These are phyloP conservation scores for Diceros bicornis DNA, from an alignment of 2,797 vertebrate species.

Conservation along the genomic window DNA sequence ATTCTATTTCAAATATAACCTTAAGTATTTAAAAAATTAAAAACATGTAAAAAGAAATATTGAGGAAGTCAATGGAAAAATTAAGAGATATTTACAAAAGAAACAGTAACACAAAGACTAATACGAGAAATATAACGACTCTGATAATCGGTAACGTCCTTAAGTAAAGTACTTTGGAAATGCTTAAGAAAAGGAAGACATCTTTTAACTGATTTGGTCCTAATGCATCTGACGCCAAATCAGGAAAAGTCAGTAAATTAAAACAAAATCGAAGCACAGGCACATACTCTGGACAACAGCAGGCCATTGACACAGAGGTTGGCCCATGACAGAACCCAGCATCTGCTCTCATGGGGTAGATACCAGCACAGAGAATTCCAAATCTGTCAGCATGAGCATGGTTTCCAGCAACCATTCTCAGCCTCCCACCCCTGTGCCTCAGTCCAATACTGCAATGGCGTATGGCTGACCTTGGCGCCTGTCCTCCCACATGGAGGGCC, in stretches of 20 bases:
- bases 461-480: background rate
- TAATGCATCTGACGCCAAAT: background rate
- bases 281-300: background rate
- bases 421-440: fast-evolving
- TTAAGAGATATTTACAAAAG: background rate
- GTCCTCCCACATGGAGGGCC: fast-evolving
- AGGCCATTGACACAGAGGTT: no score
- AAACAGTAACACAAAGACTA: background rate
- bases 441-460: fast-evolving
- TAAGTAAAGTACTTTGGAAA: background rate
- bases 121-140: fast-evolving
- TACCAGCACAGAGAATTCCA: background rate
- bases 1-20: background rate
- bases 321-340: fast-evolving
- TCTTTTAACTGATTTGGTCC: background rate
- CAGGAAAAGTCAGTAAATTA: background rate
- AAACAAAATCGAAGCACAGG: background rate
- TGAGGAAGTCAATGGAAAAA: background rate
- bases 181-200: background rate
- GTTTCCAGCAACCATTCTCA: background rate
- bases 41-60: background rate
- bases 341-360: fast-evolving
- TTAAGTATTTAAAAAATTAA: background rate
- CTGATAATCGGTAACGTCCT: fast-evolving
- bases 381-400: fast-evolving